These are phyloP conservation scores for Campoletis sonorensis DNA, from an alignment of 1,140 invertebrate species.

Conservation along the genomic window DNA sequence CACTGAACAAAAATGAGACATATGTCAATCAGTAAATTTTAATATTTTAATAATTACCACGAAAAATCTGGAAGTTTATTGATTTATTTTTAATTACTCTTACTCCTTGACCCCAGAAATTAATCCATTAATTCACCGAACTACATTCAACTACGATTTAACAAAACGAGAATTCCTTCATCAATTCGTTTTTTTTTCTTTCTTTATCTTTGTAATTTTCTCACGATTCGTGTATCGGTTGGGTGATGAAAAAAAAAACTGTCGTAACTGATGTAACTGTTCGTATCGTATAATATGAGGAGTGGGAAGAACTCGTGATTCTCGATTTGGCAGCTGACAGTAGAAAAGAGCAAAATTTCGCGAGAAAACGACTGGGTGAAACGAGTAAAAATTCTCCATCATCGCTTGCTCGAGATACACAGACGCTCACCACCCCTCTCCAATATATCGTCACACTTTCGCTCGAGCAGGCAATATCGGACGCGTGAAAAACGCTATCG, in stretches of 20 bases:
- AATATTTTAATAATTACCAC: no score
- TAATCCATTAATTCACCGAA: no score
- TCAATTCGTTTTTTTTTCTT: no score
- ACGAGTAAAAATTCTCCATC: constrained; percentile 36
- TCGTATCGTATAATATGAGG: not conserved
- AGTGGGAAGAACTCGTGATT: not conserved
- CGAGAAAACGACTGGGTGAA: constrained; percentile 25
- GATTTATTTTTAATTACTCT: not conserved
- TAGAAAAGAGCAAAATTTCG: constrained; percentile 8
- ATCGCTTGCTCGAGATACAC: constrained; percentile 16
- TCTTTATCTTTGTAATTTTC: no score
- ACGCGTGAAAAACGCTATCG: constrained; percentile 48
- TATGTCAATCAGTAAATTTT: not conserved
- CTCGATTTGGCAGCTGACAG: constrained; percentile 17
- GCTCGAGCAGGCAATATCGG: constrained; percentile 43
- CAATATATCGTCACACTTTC: constrained; percentile 42
- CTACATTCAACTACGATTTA: no score
- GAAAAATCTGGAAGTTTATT: no score
- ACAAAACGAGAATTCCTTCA: no score
- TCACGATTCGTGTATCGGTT: no score
- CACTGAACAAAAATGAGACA: not conserved
- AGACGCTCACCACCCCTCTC: not conserved
- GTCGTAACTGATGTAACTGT: no score
- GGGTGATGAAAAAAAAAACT: no score
- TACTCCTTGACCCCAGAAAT: no score